phyloP scores from a whole-genome alignment of 2,888 invertebrate genomes.

The Adela reaumurella region DNA sequence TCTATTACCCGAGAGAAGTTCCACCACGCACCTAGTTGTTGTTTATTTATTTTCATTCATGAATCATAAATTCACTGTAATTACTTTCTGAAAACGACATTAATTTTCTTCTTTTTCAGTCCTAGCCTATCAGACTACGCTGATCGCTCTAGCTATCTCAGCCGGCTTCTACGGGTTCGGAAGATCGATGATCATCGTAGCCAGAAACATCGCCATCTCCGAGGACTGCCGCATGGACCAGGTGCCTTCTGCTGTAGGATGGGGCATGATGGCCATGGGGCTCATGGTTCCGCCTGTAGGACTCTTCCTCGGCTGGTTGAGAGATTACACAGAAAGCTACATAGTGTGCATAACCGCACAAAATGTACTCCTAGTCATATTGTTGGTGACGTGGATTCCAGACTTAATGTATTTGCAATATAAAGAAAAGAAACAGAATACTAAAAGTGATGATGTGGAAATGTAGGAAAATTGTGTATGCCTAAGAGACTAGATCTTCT shows the following conservation, averaged over 20 bases:
- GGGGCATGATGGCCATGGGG: conserved; percentile 71
- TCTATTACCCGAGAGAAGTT: too few relatives aligned
- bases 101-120: conserved; percentile 32
- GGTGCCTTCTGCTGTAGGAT: conserved; percentile 66
- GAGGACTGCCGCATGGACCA: conserved; percentile 56
- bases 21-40: too few relatives aligned
- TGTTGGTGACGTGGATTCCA: conserved; percentile 56
- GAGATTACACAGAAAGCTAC: conserved; percentile 64
- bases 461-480: conserved; percentile 9
- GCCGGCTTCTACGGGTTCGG: conserved; percentile 65
- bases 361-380: conserved; percentile 48
- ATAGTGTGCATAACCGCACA: conserved; percentile 61
- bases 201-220: conserved; percentile 66
- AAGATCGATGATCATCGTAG: conserved; percentile 70
- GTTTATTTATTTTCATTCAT: too few relatives aligned
- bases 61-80: too few relatives aligned
- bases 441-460: conserved; percentile 20
- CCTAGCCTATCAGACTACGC: conserved; percentile 57
- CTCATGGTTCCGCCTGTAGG: conserved; percentile 63
- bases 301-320: conserved; percentile 62
- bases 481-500: neutral
- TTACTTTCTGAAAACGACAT: too few relatives aligned
- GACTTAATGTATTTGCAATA: conserved; percentile 46
- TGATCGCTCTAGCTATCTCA: conserved; percentile 46
- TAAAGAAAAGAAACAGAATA: conserved; percentile 24